Evolutionary conservation across 2,113 vertebrate species (phyloP).

Genomic region (Rallus limicola): DNA sequence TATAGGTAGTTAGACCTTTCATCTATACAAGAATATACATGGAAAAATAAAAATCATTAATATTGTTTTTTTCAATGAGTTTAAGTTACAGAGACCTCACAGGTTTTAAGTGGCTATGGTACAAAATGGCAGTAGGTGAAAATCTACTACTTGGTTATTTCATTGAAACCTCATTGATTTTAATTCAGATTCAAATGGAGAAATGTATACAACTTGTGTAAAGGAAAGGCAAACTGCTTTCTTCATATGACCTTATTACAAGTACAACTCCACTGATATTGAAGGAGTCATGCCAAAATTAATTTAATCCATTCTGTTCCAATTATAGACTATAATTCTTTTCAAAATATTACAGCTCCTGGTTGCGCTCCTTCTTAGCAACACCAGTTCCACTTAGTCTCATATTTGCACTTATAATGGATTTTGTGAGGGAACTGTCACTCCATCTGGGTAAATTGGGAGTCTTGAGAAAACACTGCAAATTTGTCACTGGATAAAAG

Average conservation of each 20-base stretch:
- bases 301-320: not conserved
- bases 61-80: not conserved
- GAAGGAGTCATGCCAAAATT: not conserved
- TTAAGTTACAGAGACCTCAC: not conserved
- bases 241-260: not conserved
- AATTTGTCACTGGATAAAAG: slow-evolving; percentile 22
- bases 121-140: not conserved
- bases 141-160: not conserved
- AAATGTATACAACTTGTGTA: not conserved
- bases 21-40: not conserved
- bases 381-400: not conserved
- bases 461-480: slow-evolving; percentile 43
- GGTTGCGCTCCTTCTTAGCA: not conserved
- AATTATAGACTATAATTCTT: not conserved
- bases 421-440: slow-evolving; percentile 48
- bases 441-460: slow-evolving; percentile 40
- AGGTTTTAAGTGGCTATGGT: not conserved
- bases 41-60: not conserved
- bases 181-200: not conserved
- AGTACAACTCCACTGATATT: not conserved
- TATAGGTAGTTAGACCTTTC: not conserved
- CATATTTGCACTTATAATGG: slow-evolving; percentile 48
- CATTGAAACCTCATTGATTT: not conserved
- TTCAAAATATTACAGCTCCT: not conserved
- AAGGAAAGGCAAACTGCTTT: not conserved